These are phyloP conservation scores for Parelbella ahira DNA, from an alignment of 2,888 invertebrate genomes.

Conservation along the genomic window DNA sequence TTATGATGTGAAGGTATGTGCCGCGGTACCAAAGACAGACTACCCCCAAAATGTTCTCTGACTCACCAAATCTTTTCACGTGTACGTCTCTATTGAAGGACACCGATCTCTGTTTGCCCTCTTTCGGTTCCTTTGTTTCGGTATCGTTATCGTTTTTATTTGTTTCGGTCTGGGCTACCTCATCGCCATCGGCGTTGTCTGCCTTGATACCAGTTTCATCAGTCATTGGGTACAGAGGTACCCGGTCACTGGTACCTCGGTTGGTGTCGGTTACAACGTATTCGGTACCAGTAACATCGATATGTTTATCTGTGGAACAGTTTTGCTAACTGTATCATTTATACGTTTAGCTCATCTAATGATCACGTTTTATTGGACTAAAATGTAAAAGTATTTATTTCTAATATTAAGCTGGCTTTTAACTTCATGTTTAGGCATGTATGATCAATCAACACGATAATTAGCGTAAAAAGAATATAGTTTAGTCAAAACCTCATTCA, in stretches of 20 bases:
- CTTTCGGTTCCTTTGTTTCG: slow-evolving; percentile 71
- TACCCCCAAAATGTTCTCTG: slow-evolving; percentile 28
- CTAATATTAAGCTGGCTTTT: slow-evolving; percentile 3
- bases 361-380: no score
- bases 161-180: slow-evolving; percentile 52
- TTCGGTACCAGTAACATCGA: slow-evolving; percentile 62
- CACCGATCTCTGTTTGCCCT: slow-evolving; percentile 83
- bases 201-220: slow-evolving; percentile 65
- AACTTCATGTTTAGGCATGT: not conserved
- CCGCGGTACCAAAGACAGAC: slow-evolving; percentile 10
- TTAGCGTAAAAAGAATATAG: no score
- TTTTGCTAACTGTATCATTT: slow-evolving; percentile 20
- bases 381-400: not conserved
- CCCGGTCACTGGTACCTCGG: slow-evolving; percentile 57
- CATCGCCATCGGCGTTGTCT: slow-evolving; percentile 65
- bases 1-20: slow-evolving; percentile 14
- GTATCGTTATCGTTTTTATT: slow-evolving; percentile 37
- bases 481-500: no score
- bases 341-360: no score
- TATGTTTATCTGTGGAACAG: slow-evolving; percentile 60
- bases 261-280: slow-evolving; percentile 36
- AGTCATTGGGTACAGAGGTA: slow-evolving; percentile 70
- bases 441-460: slow-evolving; percentile 7
- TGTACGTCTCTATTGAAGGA: slow-evolving; percentile 95
- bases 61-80: slow-evolving; percentile 93